phyloP scores from a whole-genome alignment of 2,797 vertebrate genomes.

The Distichodus sexfasciatus region DNA sequence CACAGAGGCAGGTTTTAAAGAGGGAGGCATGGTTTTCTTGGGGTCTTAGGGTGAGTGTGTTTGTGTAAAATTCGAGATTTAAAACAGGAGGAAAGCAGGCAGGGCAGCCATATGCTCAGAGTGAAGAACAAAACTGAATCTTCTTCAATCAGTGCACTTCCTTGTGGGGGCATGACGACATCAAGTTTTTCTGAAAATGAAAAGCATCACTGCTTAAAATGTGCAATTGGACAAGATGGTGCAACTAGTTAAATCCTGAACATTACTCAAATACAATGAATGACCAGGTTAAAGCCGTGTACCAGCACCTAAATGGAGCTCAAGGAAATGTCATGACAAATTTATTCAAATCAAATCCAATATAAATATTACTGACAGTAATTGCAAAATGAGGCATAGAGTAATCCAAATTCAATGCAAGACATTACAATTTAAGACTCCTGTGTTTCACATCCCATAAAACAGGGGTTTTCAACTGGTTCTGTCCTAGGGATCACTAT shows the following conservation, averaged over 20 bases:
- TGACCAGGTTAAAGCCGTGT: no score
- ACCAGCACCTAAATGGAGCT: no score
- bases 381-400: no score
- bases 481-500: no score
- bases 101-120: conserved; percentile 55
- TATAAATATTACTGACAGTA: no score
- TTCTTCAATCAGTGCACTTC: conserved; percentile 63
- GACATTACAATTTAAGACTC: no score
- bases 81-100: conserved; percentile 50
- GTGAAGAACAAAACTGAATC: conserved; percentile 18
- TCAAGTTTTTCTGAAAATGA: conserved; percentile 47
- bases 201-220: neutral
- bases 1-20: conserved; percentile 1
- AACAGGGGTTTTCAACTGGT: no score
- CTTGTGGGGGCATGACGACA: conserved; percentile 42
- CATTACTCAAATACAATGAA: neutral
- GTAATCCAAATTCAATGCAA: no score
- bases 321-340: no score
- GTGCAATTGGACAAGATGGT: neutral
- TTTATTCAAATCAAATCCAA: no score
- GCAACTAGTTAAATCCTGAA: neutral
- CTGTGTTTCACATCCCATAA: no score
- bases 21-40: conserved; percentile 1
- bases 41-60: neutral
- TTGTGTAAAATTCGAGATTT: conserved; percentile 32